A percentile compares a stretch with the other conserved stretches of the same genome.
Conservation (phyloP, 2,888 invertebrate species). For the Orchestes rusci region DNA sequence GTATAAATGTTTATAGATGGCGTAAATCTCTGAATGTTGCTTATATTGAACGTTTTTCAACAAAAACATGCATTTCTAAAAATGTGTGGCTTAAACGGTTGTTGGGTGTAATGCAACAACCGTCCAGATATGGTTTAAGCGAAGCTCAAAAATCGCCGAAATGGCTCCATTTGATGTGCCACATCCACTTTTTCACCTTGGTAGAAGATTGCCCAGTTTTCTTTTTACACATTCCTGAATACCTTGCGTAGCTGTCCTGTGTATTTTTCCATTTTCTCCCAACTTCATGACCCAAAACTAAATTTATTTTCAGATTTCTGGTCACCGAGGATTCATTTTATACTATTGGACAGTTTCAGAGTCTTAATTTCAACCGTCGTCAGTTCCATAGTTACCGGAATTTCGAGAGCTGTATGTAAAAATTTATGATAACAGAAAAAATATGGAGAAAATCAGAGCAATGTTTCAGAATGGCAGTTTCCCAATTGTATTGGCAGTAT, state of each 20-base stretch:
- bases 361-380: slow-evolving; percentile 26
- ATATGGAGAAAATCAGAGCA: slow-evolving; percentile 18
- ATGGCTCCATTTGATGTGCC: slow-evolving; percentile 18
- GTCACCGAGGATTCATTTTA: slow-evolving; percentile 24
- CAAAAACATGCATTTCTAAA: too few relatives aligned
- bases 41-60: too few relatives aligned
- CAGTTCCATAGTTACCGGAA: slow-evolving; percentile 18
- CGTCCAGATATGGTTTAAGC: slow-evolving; percentile 12
- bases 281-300: slow-evolving; percentile 23
- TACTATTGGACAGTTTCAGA: slow-evolving; percentile 26
- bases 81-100: too few relatives aligned
- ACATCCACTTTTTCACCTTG: slow-evolving; percentile 16
- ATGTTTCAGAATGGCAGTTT: slow-evolving; percentile 23
- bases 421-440: slow-evolving; percentile 8
- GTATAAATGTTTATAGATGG: too few relatives aligned
- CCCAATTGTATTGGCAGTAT: slow-evolving; percentile 23
- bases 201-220: slow-evolving; percentile 18
- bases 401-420: slow-evolving; percentile 23
- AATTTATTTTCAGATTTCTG: slow-evolving; percentile 24
- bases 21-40: too few relatives aligned
- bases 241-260: slow-evolving; percentile 23
- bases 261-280: slow-evolving; percentile 25
- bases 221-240: slow-evolving; percentile 17
- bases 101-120: too few relatives aligned
- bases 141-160: slow-evolving; percentile 14